Base-by-base conservation (phyloP, 2,797 vertebrate species). In the Lithobates pipiens region DNA sequence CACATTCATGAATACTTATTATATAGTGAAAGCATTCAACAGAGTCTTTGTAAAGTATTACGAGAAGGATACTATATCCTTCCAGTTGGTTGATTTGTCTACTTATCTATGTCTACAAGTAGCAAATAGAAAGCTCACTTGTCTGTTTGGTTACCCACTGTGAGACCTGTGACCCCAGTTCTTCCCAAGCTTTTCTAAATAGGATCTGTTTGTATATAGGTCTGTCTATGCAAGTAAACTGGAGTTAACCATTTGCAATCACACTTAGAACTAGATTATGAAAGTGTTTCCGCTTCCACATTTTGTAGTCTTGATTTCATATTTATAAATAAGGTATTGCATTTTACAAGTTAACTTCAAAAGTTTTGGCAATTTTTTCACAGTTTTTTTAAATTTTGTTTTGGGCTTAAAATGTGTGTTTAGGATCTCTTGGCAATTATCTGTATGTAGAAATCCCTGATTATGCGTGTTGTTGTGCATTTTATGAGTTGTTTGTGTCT, bases 121-220 rank as follows among this genome's bases (percentile, higher is more conserved):
- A 68, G 71, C 71, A 83, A 76, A 83, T 75, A 83, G 72, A 82
- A 82, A 82, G 80, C 80, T 82, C 75, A 78, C 83, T 79, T 78
- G 76, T 85, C 76, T 79, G 54, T 85, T 79, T 85, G 70, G 42
- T 70, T 80, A 65, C 83, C 83, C 61, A 61, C 77, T 85, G 77
- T 73, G 75, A 79, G 61, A 80, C 77, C 77, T 85, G 65, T 85
- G 69, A 85, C 70, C 83, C 70, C 27, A 75, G 69, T 83, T 83
- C 82, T 84, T 71, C 75, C 75, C 42, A 77, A 23, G 50, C 70
- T 74, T 74, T 82, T 82, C 70, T 82, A 74, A 82, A 73, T 73
- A 73, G 80, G 70, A 42, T 65, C 63, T 82, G 80, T 82, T 82
- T 82, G 80, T 82, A 73, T 74, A 82, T 82, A 73, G 70, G 80